Percentiles rank a stretch among this genome's conserved stretches.
Evolutionary conservation across 2,113 vertebrate species (phyloP).

Genomic region (Gobio gobio): DNA sequence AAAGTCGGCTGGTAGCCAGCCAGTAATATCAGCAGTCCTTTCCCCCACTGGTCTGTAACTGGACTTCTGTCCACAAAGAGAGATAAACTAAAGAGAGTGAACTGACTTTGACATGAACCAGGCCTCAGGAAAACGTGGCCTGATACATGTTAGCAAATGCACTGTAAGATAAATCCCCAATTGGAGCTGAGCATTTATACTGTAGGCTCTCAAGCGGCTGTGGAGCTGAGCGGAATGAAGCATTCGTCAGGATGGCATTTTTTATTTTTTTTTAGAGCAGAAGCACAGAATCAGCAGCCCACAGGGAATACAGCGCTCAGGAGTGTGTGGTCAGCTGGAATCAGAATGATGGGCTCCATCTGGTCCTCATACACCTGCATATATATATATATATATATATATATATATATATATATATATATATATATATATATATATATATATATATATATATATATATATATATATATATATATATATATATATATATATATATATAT

Average conservation of each 20-base stretch:
- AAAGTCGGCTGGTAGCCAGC: constrained; percentile 44
- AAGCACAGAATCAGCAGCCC: constrained; percentile 55
- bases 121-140: constrained; percentile 30
- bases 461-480: too few species aligned
- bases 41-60: constrained; percentile 20
- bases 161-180: constrained; percentile 41
- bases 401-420: background rate
- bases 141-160: constrained; percentile 22
- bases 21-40: constrained; percentile 26
- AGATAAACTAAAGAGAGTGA: constrained; percentile 15
- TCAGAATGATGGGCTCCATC: constrained; percentile 42
- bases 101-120: constrained; percentile 43
- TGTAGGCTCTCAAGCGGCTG: constrained; percentile 21
- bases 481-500: too few species aligned
- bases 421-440: too few species aligned
- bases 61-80: constrained; percentile 17
- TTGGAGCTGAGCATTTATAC: constrained; percentile 45
- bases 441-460: too few species aligned
- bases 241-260: constrained; percentile 43
- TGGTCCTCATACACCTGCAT: constrained; percentile 43
- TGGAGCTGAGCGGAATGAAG: constrained; percentile 42
- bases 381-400: background rate
- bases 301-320: constrained; percentile 26
- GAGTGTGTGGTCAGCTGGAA: constrained; percentile 58
- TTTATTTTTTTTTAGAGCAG: constrained; percentile 49